These are phyloP conservation scores for Pedetes capensis DNA, from an alignment of 2,113 vertebrate species.

Conservation along the genomic window DNA sequence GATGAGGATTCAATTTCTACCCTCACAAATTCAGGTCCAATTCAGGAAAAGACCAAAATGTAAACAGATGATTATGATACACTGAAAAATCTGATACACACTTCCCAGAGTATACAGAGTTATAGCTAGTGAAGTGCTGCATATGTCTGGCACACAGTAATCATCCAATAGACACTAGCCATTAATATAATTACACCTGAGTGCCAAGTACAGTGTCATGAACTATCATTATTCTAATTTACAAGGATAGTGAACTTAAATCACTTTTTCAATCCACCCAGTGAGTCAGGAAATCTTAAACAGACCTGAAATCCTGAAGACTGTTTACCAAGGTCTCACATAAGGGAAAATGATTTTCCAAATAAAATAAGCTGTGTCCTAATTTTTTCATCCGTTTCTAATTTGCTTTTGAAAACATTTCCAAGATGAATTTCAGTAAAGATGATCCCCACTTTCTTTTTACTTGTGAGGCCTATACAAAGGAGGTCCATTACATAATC, in stretches of 20 bases:
- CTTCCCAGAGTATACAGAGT: background rate
- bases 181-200: background rate
- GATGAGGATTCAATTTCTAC: background rate
- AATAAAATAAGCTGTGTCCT: slow-evolving; percentile 50
- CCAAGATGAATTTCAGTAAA: slow-evolving; percentile 19
- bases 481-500: background rate
- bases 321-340: slow-evolving; percentile 15
- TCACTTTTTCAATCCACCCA: slow-evolving; percentile 10
- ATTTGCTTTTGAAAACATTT: slow-evolving; percentile 28
- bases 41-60: background rate
- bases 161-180: background rate
- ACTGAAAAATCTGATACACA: background rate
- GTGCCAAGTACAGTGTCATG: background rate
- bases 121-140: background rate
- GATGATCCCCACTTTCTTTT: background rate
- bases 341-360: slow-evolving; percentile 43
- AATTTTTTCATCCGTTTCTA: slow-evolving; percentile 31
- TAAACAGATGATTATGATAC: background rate
- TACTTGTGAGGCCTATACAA: background rate
- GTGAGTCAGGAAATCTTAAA: slow-evolving; percentile 38
- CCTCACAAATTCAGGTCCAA: background rate
- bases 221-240: slow-evolving; percentile 9
- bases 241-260: background rate
- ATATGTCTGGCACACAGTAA: background rate
- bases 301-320: slow-evolving; percentile 20